Conservation (phyloP, 64 coral and sea anemone species). For the Exaiptasia diaphana region DNA sequence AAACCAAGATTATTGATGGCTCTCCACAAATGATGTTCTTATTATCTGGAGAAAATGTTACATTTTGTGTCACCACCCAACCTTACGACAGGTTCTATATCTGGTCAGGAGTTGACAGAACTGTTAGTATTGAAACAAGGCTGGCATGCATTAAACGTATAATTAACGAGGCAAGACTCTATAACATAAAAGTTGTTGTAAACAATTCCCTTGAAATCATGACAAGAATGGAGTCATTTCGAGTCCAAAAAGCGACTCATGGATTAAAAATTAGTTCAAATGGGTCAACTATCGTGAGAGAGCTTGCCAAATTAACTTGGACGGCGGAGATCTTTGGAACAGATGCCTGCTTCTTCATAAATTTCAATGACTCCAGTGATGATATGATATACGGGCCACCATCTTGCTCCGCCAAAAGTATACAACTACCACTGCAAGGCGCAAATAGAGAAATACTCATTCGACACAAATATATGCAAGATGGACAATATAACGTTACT, state of each 20-base stretch:
- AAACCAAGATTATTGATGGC: neutral
- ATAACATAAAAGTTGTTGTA: conserved; percentile 13
- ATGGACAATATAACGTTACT: neutral
- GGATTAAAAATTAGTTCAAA: conserved; percentile 14
- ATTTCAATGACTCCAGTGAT: neutral
- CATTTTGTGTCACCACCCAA: conserved; percentile 31
- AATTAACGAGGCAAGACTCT: neutral
- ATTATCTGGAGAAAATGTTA: conserved; percentile 12
- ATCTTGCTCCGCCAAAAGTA: neutral
- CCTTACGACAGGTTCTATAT: conserved; percentile 27
- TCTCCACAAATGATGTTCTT: neutral
- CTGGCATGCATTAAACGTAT: neutral
- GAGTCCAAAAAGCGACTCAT: conserved; percentile 25
- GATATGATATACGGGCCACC: neutral
- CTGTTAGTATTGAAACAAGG: neutral
- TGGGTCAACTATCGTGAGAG: conserved; percentile 20
- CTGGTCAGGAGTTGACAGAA: conserved; percentile 12
- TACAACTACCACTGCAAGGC: no score
- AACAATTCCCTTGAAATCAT: conserved; percentile 27
- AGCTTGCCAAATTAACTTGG: neutral
- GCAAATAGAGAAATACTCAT: no score
- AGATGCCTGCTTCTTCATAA: conserved; percentile 10
- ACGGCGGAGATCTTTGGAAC: neutral
- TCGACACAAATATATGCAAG: neutral
- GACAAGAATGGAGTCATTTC: neutral